Conservation (phyloP, 2,113 vertebrate species). For the Hippolais icterina region DNA sequence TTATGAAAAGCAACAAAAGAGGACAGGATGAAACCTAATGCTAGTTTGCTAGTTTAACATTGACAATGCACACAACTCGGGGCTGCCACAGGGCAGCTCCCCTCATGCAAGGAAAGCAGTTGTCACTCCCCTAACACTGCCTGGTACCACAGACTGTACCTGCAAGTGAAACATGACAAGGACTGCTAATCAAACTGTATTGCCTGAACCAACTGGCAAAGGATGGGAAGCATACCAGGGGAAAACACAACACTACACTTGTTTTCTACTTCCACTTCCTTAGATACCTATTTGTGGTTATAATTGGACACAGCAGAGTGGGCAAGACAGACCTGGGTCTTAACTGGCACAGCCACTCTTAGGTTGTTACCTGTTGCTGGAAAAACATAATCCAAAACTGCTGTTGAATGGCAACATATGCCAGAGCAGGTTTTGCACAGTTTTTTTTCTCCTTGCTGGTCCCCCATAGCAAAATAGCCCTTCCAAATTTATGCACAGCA, state of each 20-base stretch:
- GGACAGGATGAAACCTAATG: neutral
- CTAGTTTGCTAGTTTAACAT: neutral
- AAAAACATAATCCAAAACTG: neutral
- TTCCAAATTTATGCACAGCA: neutral
- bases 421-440: neutral
- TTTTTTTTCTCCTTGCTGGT: neutral
- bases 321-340: neutral
- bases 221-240: neutral
- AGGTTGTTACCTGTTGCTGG: neutral
- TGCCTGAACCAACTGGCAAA: neutral
- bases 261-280: neutral
- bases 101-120: neutral
- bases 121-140: neutral
- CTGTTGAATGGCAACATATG: neutral
- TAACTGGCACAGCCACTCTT: neutral
- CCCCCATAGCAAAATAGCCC: neutral
- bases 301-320: neutral
- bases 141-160: neutral
- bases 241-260: accelerated
- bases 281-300: neutral
- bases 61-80: neutral
- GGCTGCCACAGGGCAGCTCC: neutral
- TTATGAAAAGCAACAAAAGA: neutral
- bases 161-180: neutral
- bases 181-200: neutral